These are phyloP conservation scores for Heliconius erato DNA, from an alignment of 2,888 invertebrate genomes.

Conservation along the genomic window DNA sequence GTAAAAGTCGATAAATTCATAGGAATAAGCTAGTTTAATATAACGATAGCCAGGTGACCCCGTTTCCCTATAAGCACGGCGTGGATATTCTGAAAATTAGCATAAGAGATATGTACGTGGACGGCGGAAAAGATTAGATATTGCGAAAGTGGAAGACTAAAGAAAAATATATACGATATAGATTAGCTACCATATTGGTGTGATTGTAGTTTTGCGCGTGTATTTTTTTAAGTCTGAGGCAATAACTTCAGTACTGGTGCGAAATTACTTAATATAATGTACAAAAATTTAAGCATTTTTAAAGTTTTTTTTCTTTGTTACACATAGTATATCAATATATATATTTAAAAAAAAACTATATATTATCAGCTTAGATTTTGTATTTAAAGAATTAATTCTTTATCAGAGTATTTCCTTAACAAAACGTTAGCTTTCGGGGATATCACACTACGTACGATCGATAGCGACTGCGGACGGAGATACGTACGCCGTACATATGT, in stretches of 20 bases:
- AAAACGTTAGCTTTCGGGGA: constrained; percentile 4
- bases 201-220: too few relatives aligned
- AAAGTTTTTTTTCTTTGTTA: too few relatives aligned
- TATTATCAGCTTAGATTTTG: background rate
- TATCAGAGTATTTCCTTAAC: background rate
- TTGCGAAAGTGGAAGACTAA: background rate
- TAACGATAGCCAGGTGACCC: constrained; percentile 13
- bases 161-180: background rate
- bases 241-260: too few relatives aligned
- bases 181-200: background rate
- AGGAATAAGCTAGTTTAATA: background rate
- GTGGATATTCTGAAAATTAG: constrained; percentile 15
- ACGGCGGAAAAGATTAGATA: constrained; percentile 17
- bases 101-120: constrained; percentile 19
- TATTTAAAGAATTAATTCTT: background rate
- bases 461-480: background rate
- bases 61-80: background rate
- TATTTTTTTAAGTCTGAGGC: too few relatives aligned
- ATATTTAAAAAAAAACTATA: background rate
- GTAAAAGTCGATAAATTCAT: too few relatives aligned
- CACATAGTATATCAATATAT: background rate
- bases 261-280: too few relatives aligned
- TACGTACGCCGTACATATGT: background rate
- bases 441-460: constrained; percentile 3
- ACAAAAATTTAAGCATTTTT: too few relatives aligned